phyloP scores from a whole-genome alignment of 2,888 invertebrate species.

The Cephus sareptanus region DNA sequence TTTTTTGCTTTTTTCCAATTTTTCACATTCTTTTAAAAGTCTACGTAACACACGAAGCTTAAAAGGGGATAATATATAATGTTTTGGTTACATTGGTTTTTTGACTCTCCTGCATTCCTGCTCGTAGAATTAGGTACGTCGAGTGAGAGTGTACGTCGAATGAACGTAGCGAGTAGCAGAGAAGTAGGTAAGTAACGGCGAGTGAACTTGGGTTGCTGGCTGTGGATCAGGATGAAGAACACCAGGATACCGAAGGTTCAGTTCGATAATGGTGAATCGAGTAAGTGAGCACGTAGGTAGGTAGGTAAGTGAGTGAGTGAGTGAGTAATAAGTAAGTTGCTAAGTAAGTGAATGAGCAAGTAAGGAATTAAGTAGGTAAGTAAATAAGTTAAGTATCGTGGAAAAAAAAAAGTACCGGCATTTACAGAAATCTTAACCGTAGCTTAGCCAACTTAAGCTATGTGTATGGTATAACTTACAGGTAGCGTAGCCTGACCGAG shows the following conservation, averaged over 20 bases:
- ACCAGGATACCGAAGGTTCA: background rate
- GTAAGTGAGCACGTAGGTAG: background rate
- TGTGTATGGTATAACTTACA: slow-evolving; percentile 48
- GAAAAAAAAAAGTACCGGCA: background rate
- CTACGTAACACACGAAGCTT: background rate
- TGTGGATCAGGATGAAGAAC: background rate
- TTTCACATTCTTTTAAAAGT: background rate
- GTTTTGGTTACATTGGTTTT: background rate
- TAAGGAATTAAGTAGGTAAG: slow-evolving; percentile 1
- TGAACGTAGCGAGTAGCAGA: background rate
- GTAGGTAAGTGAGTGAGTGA: background rate
- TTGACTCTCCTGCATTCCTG: background rate
- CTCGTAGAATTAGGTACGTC: background rate
- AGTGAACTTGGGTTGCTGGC: background rate
- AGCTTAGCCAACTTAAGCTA: slow-evolving; percentile 56
- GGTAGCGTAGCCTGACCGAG: slow-evolving; percentile 43
- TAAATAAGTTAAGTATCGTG: background rate
- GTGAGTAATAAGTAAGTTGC: background rate
- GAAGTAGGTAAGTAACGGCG: background rate
- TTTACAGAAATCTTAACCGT: slow-evolving; percentile 39
- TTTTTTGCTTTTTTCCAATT: background rate
- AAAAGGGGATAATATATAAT: background rate
- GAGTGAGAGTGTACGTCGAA: background rate
- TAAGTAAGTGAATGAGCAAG: background rate
- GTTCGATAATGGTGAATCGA: background rate